Evolutionary conservation across 2,888 invertebrate species (phyloP).

Genomic region (Drosophila nigritarsus): DNA sequence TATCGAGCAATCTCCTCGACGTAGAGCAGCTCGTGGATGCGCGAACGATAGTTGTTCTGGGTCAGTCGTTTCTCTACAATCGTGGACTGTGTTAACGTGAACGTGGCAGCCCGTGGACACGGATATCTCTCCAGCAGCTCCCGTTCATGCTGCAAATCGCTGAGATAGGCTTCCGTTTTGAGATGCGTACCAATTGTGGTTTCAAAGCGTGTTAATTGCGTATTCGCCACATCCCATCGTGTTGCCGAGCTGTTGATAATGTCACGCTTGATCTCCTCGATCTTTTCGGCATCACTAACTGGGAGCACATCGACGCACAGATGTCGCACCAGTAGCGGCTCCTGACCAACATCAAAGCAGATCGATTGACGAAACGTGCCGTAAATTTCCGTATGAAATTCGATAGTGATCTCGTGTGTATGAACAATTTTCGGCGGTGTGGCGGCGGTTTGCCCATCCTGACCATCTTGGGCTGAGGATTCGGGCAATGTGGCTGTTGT

Average conservation of each 20-base stretch:
- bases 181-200: constrained; percentile 86
- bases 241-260: constrained; percentile 88
- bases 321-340: constrained; percentile 88
- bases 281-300: constrained; percentile 88
- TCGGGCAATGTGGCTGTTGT: constrained; percentile 21
- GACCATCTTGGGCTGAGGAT: constrained; percentile 13
- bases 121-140: constrained; percentile 88
- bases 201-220: constrained; percentile 86
- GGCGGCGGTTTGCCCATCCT: constrained; percentile 20
- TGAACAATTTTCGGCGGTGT: constrained; percentile 49
- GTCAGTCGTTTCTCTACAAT: constrained; percentile 88
- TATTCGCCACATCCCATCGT: constrained; percentile 87
- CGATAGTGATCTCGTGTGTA: constrained; percentile 86
- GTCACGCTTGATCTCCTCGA: constrained; percentile 88
- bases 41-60: constrained; percentile 89
- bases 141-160: constrained; percentile 86
- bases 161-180: constrained; percentile 85
- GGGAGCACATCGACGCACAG: constrained; percentile 92
- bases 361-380: constrained; percentile 92
- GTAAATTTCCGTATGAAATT: constrained; percentile 90
- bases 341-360: constrained; percentile 90
- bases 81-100: constrained; percentile 89
- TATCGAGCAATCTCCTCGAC: constrained; percentile 92
- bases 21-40: constrained; percentile 91
- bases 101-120: constrained; percentile 88